Conservation (phyloP, 2,888 invertebrate species). For the Meiosimyza decipiens region DNA sequence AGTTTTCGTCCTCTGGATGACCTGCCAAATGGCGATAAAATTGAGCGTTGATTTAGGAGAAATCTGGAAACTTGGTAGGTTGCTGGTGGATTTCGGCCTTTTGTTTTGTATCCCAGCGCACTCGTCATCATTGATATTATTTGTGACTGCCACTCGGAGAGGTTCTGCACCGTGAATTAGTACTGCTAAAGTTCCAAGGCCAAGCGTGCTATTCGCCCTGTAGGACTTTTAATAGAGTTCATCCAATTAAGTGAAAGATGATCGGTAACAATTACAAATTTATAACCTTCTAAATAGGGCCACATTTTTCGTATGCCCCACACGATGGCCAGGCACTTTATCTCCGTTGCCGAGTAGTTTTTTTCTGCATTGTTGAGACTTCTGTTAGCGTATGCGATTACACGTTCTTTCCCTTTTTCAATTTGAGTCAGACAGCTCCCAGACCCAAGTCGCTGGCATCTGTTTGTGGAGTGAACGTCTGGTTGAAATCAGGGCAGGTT, state of each 20-base stretch:
- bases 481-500: no score
- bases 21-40: background rate
- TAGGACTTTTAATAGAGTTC: conserved; percentile 29
- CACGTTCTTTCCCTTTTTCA: no score
- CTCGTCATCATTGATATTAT: no score
- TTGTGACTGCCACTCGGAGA: no score
- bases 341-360: conserved; percentile 26
- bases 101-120: no score
- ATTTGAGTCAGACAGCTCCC: no score
- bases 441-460: no score
- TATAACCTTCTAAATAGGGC: background rate
- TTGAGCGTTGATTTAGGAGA: background rate
- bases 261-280: background rate
- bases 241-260: conserved; percentile 26
- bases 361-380: conserved; percentile 4
- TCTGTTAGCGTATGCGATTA: background rate
- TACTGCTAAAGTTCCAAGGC: conserved; percentile 31
- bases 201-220: conserved; percentile 32
- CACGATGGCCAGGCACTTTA: conserved; percentile 23
- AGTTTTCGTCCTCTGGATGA: no score
- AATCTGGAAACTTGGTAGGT: conserved; percentile 3
- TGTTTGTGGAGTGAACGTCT: no score
- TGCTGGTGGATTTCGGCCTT: no score
- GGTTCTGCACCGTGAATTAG: background rate
- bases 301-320: conserved; percentile 25